These are phyloP conservation scores for Cyrtorhinus lividipennis DNA, from an alignment of 1,140 invertebrate genomes.

Conservation along the genomic window DNA sequence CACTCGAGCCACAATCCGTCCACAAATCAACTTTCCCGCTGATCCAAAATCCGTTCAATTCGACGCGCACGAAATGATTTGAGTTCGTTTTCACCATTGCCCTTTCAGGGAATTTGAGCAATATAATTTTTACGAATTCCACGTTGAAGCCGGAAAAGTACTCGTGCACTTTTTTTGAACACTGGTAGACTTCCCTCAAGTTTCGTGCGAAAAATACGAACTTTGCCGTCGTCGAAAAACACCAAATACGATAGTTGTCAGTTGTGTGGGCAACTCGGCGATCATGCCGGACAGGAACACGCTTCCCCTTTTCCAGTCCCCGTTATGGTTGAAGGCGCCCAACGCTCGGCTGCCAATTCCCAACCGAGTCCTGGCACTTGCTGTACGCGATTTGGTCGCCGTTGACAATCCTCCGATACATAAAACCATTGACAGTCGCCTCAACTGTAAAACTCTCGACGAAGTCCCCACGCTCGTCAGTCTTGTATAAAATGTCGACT, in stretches of 20 bases:
- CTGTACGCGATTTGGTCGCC: background rate
- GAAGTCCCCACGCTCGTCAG: background rate
- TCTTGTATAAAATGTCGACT: background rate
- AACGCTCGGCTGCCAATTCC: background rate
- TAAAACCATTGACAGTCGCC: background rate
- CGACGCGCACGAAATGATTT: constrained; percentile 49
- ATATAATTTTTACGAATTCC: constrained; percentile 74
- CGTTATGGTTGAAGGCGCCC: background rate
- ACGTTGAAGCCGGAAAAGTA: constrained; percentile 67
- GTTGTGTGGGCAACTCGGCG: background rate
- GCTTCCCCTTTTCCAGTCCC: background rate
- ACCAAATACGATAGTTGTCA: background rate
- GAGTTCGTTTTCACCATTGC: constrained; percentile 77
- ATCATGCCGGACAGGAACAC: background rate
- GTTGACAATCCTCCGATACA: background rate
- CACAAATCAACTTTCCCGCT: constrained; percentile 57
- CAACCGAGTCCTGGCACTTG: background rate
- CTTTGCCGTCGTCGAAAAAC: constrained; percentile 72
- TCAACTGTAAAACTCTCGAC: background rate
- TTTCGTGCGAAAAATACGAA: constrained; percentile 67
- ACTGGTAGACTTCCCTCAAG: constrained; percentile 56
- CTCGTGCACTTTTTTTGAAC: constrained; percentile 65
- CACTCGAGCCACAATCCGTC: constrained; percentile 82
- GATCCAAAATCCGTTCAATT: constrained; percentile 43
- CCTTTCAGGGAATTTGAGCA: constrained; percentile 69